phyloP scores from a whole-genome alignment of 1,140 invertebrate species.

The Lamellibrachia luymesi region DNA sequence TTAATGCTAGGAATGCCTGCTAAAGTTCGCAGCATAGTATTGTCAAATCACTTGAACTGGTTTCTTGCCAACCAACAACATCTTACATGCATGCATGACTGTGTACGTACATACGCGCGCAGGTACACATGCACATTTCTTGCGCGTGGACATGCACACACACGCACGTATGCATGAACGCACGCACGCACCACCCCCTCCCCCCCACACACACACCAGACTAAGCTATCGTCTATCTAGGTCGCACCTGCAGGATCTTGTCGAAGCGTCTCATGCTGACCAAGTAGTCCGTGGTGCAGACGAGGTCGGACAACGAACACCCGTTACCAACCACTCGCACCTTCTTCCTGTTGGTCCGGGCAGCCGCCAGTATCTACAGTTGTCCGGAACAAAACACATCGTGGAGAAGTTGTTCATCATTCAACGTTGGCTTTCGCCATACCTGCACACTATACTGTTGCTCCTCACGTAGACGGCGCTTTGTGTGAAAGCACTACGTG shows the following conservation, averaged over 20 bases:
- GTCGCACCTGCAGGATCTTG: slow-evolving; percentile 44
- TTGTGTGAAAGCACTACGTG: too few species aligned
- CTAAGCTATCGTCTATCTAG: background rate
- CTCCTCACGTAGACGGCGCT: too few species aligned
- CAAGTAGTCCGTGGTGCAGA: slow-evolving; percentile 51
- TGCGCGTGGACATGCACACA: background rate
- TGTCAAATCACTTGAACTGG: background rate
- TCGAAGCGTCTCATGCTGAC: slow-evolving; percentile 47
- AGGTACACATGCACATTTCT: too few species aligned
- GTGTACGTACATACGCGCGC: too few species aligned
- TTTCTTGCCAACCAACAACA: background rate
- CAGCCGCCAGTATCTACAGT: slow-evolving; percentile 44
- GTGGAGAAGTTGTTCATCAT: background rate
- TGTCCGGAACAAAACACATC: background rate
- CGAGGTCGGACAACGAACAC: slow-evolving; percentile 53
- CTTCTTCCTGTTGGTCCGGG: slow-evolving; percentile 44
- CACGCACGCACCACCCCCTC: too few species aligned
- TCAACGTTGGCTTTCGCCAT: background rate
- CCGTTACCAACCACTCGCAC: slow-evolving; percentile 52
- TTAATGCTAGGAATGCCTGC: background rate
- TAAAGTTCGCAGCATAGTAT: background rate
- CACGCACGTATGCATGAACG: too few species aligned
- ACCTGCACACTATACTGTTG: too few species aligned
- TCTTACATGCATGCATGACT: too few species aligned
- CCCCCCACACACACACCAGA: background rate